Evolutionary conservation across 2,797 vertebrate genomes (phyloP), one percentile per base, ranked within the genome.

Genomic region (Vireo griseus): DNA sequence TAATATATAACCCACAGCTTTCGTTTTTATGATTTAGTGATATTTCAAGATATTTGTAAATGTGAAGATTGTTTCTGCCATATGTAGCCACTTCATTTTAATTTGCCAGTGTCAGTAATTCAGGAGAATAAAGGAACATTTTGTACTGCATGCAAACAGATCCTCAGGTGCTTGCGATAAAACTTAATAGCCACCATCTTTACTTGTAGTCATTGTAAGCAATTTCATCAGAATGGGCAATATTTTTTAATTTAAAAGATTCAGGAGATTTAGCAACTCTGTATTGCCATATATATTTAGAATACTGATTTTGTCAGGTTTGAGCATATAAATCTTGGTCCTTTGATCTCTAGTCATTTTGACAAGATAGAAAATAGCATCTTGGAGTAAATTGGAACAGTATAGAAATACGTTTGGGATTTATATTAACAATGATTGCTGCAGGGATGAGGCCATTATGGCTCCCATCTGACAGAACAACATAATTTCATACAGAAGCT

Each of bases 381-480:
- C 97, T 97, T 96, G 89, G 88, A 97, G 94, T 96, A 98, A 98
- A 98, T 98, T 98, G 97, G 96, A 98, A 86, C 92, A 37, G 92
- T 97, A 86, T 94, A 97, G 96, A 98, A 98, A 97, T 98, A 98
- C 97, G 96, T 96, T 94, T 89, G 97, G 98, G 98, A 98, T 98
- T 98, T 98, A 97, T 98, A 98, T 98, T 98, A 99, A 98, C 98
- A 99, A 98, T 99, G 98, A 99, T 99, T 98, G 98, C 98, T 97
- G 97, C 97, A 97, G 97, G 98, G 98, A 99, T 98, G 98, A 98
- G 98, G 98, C 98, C 97, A 98, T 99, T 99, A 99, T 98, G 97
- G 98, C 97, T 96, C 97, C 97, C 95, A 95, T 98, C 97, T 98
- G 98, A 99, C 98, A 98, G 98, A 98, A 94, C 93, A 96, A 85